Evolutionary conservation across 2,113 vertebrate species (phyloP).

Genomic region (Physeter macrocephalus): DNA sequence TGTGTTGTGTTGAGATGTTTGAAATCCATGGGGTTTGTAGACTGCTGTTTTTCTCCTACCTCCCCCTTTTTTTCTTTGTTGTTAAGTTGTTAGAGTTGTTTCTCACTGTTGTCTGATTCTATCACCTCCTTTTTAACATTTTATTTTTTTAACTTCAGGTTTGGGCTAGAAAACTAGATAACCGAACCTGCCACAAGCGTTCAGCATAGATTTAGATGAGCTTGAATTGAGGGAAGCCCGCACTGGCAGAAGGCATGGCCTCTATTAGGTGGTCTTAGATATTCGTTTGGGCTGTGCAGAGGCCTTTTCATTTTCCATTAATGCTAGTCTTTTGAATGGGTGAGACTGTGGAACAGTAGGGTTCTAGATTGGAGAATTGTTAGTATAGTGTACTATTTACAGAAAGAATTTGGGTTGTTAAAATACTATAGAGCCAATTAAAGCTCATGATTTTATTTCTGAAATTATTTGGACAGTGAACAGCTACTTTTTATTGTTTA

Average conservation of each 20-base stretch:
- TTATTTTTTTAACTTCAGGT: background rate
- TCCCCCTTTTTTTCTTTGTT: background rate
- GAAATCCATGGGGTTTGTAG: background rate
- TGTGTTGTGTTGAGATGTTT: background rate
- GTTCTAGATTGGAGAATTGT: background rate
- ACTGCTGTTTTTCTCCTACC: background rate
- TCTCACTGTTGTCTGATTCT: background rate
- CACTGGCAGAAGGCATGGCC: background rate
- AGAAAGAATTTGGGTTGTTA: background rate
- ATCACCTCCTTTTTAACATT: background rate
- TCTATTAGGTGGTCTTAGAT: background rate
- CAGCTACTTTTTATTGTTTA: background rate
- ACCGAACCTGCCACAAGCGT: background rate
- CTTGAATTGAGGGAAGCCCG: background rate
- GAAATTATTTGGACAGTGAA: background rate
- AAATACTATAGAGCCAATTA: background rate
- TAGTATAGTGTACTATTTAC: background rate
- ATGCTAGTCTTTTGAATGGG: background rate
- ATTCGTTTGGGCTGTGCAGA: background rate
- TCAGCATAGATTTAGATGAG: background rate
- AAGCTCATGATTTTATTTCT: conserved; percentile 23
- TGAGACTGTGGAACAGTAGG: background rate
- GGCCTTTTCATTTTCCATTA: background rate
- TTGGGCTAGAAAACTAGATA: conserved; percentile 6
- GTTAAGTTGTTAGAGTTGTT: background rate